phyloP scores from a whole-genome alignment of 2,888 invertebrate species.

The Scaeva pyrastri region DNA sequence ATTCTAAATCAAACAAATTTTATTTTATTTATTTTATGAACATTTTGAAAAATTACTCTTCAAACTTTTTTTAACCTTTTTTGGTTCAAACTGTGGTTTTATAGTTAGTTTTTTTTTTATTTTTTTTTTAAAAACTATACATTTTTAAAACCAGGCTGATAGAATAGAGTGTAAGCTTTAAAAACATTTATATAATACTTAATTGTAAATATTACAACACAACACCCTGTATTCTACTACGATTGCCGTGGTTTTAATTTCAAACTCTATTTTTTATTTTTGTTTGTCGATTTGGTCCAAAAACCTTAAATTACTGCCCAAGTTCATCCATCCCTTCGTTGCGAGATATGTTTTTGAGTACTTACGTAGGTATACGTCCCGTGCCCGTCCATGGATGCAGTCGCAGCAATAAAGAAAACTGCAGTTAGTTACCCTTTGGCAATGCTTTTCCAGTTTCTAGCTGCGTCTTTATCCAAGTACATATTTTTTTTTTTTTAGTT shows the following conservation, averaged over 20 bases:
- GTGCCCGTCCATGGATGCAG: not conserved
- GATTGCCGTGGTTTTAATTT: constrained; percentile 7
- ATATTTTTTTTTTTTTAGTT: not conserved
- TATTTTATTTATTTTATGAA: no score
- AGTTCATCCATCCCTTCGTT: constrained; percentile 60
- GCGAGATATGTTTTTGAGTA: constrained; percentile 40
- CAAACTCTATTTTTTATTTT: not conserved
- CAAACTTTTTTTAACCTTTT: no score
- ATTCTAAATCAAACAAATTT: no score
- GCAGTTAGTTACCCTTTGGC: constrained; percentile 62
- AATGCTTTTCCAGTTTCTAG: constrained; percentile 18
- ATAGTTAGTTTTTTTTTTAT: no score
- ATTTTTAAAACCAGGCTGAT: no score
- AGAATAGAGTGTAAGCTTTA: no score
- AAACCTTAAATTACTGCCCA: constrained; percentile 71
- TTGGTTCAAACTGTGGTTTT: no score
- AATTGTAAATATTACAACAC: no score
- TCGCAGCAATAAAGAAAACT: constrained; percentile 33
- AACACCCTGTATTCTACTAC: not conserved
- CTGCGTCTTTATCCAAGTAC: constrained; percentile 35
- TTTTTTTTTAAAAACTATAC: no score
- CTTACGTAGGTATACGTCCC: not conserved
- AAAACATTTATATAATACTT: no score
- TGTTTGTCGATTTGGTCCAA: constrained; percentile 49
- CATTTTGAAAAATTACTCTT: no score